These are phyloP conservation scores for Rhimphoctona megacephalus DNA, from an alignment of 2,888 invertebrate genomes.

Conservation along the genomic window DNA sequence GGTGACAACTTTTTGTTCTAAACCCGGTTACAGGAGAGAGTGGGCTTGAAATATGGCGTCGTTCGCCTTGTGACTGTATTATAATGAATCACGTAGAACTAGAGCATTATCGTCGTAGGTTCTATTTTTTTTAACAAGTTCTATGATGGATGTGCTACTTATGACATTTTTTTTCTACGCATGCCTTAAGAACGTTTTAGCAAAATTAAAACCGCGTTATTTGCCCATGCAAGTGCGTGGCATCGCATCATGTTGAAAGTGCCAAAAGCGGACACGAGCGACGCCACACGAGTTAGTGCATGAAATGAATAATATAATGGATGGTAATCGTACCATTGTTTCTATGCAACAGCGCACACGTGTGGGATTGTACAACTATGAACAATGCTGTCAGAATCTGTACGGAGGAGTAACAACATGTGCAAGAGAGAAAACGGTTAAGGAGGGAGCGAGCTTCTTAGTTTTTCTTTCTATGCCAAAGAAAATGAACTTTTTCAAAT, in stretches of 20 bases:
- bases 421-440: neutral
- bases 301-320: constrained; percentile 33
- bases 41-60: constrained; percentile 7
- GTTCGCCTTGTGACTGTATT: neutral
- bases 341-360: constrained; percentile 52
- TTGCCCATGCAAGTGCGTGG: neutral
- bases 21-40: neutral
- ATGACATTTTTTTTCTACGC: neutral
- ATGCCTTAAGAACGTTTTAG: neutral
- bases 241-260: neutral
- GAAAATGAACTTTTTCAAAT: neutral
- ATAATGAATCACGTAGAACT: neutral
- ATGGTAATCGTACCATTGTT: constrained; percentile 65
- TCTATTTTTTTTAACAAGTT: neutral
- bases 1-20: neutral
- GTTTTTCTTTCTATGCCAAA: constrained; percentile 79
- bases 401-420: constrained; percentile 26
- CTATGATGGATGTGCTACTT: neutral
- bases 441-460: constrained; percentile 37
- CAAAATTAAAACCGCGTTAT: neutral
- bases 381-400: constrained; percentile 47
- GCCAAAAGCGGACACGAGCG: constrained; percentile 21
- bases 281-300: neutral
- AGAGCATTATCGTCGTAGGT: neutral
- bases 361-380: constrained; percentile 42